Evolutionary conservation across 2,113 vertebrate species (phyloP).

Genomic region (Phalacrocorax aristotelis): DNA sequence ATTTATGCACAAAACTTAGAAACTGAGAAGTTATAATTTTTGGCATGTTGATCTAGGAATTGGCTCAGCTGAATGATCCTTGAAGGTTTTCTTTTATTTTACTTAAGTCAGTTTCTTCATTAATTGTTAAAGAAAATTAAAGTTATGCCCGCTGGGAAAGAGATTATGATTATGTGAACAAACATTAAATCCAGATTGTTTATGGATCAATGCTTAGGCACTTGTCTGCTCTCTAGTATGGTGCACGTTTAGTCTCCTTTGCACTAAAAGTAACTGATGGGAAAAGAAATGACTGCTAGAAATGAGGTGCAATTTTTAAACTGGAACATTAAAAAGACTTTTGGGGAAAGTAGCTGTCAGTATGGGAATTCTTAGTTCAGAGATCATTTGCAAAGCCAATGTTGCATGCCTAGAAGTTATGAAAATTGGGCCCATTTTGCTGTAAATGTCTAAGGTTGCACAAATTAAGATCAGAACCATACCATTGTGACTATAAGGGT

Average conservation of each 20-base stretch:
- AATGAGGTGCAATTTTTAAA: not conserved
- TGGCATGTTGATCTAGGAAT: not conserved
- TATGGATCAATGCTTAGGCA: not conserved
- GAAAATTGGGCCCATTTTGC: not conserved
- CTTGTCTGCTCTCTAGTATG: not conserved
- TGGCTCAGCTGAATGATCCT: not conserved
- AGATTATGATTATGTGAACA: not conserved
- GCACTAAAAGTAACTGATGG: not conserved
- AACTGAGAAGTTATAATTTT: not conserved
- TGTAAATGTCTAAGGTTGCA: not conserved
- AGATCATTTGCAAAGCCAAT: not conserved
- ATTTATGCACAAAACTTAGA: not conserved
- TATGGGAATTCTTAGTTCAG: not conserved
- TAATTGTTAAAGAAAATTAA: slow-evolving; percentile 20
- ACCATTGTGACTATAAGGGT: not conserved
- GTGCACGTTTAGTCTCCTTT: not conserved
- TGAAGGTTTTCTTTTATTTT: not conserved
- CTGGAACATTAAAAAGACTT: not conserved
- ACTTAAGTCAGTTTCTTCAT: not conserved
- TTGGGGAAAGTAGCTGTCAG: not conserved
- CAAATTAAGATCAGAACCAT: not conserved
- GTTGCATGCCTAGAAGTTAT: not conserved
- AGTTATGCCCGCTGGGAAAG: not conserved
- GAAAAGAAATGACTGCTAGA: not conserved
- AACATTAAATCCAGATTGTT: not conserved